Evolutionary conservation across 1,140 invertebrate species (phyloP).

Genomic region (Heliconius himera): DNA sequence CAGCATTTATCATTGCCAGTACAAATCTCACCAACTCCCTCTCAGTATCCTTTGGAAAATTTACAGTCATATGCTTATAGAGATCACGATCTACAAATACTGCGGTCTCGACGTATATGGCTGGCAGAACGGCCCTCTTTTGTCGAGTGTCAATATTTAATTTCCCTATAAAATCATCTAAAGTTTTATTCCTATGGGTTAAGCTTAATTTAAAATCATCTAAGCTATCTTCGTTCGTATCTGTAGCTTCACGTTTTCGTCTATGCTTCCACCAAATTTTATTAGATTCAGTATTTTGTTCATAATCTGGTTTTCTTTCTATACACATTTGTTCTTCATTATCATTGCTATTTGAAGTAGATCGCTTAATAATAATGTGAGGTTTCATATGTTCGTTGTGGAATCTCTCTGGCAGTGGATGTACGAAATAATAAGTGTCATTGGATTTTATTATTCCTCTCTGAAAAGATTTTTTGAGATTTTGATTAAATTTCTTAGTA

Average conservation of each 20-base stretch:
- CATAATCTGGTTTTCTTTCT: conserved; percentile 55
- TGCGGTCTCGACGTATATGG: conserved; percentile 90
- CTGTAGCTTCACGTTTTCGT: conserved; percentile 66
- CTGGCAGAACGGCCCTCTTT: conserved; percentile 79
- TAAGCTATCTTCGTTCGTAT: conserved; percentile 49
- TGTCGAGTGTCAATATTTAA: conserved; percentile 55
- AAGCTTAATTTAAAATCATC: conserved; percentile 69
- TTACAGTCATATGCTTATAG: conserved; percentile 88
- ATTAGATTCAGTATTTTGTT: conserved; percentile 45
- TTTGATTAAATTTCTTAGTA: too few species aligned
- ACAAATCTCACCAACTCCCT: conserved; percentile 90
- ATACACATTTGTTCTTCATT: conserved; percentile 48
- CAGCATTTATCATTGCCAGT: conserved; percentile 86
- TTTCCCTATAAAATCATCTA: conserved; percentile 63
- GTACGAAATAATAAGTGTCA: conserved; percentile 81
- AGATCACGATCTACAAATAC: conserved; percentile 92
- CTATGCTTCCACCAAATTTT: conserved; percentile 75
- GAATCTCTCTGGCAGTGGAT: conserved; percentile 84
- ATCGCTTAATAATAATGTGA: conserved; percentile 70
- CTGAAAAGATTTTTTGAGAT: conserved; percentile 57
- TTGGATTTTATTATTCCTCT: conserved; percentile 81
- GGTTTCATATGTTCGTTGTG: conserved; percentile 62
- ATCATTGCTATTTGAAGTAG: conserved; percentile 37
- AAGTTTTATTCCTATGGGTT: conserved; percentile 74
- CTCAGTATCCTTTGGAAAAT: conserved; percentile 90